Percentiles rank a stretch among this genome's conserved stretches.
These are phyloP conservation scores for Microchirus variegatus DNA, from an alignment of 2,797 vertebrate genomes.

Conservation along the genomic window DNA sequence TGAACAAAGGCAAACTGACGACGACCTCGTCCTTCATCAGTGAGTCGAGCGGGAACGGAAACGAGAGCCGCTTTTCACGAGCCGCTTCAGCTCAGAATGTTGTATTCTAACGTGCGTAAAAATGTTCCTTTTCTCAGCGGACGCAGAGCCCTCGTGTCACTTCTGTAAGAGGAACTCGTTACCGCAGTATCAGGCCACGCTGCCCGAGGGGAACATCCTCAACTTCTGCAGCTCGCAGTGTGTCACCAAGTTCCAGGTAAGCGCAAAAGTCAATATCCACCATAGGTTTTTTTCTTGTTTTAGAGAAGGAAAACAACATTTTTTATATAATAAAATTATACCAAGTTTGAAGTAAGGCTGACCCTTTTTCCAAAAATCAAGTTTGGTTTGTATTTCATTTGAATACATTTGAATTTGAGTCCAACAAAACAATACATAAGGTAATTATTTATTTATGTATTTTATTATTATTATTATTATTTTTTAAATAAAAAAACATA, in stretches of 20 bases:
- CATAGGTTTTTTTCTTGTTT: no score
- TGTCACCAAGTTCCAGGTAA: slow-evolving; percentile 98
- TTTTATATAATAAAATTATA: no score
- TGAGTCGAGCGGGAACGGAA: slow-evolving; percentile 54
- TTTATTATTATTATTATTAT: no score
- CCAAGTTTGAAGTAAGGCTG: no score
- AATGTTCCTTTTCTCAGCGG: slow-evolving; percentile 71
- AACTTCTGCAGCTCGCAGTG: slow-evolving; percentile 98
- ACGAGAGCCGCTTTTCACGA: no score
- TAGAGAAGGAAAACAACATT: no score
- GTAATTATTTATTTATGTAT: no score
- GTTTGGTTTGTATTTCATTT: no score
- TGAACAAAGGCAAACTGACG: slow-evolving; percentile 93
- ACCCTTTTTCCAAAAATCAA: no score
- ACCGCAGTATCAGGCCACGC: slow-evolving; percentile 96
- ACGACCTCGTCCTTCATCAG: slow-evolving; percentile 80
- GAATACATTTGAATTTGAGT: no score
- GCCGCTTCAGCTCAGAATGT: neutral
- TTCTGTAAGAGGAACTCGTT: slow-evolving; percentile 97
- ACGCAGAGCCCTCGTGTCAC: slow-evolving; percentile 92
- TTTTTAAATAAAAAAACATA: no score
- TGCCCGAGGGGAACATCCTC: slow-evolving; percentile 95
- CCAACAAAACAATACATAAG: no score
- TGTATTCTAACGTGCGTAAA: neutral
- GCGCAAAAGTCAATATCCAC: neutral